Evolutionary conservation across 2,797 vertebrate species (phyloP), one percentile per base, ranked within the genome.

Genomic region (Hipposideros larvatus): DNA sequence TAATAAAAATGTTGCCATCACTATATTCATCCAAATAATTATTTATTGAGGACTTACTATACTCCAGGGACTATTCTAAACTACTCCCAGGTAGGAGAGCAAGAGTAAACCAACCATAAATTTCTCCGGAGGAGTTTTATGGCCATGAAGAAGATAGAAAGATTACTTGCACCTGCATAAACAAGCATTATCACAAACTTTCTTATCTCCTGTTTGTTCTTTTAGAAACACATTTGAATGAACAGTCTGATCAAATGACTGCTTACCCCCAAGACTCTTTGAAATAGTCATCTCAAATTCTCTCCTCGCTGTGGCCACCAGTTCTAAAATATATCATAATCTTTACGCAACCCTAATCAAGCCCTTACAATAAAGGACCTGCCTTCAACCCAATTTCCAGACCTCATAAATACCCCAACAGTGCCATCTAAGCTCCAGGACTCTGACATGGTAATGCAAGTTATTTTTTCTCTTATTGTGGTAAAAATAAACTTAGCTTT

Each of bases 401-500:
- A 31, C 48, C 46, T 66, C 48, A 46, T 18, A 37, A 61, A 65
- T 43, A 57, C 6, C 18, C 37, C 59, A 65, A 31, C 16, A 24
- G 37, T 22, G 57, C 28, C 8, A 46, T 3, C 22, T 1, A 3
- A 63, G 55, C 21, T 71, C 34, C 21, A 55, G 24, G n/a, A 65
- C 66, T 80, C 21, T 16, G 48, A 26, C 16, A 16, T 22, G 0
- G 22, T 61, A 73, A 28, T n/a, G 3, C 7, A n/a, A 19, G 21
- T 13, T 46, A 75, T 66, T 37, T 66, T 65, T 34, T 59, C 41
- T 59, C n/a, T 77, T 41, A 11, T 10, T 22, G 11, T 5, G 16
- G 11, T 68, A 41, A 61, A 43, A 94, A 77, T n/a, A 55, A 46
- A 88, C 51, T 61, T 53, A 53, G n/a, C 51, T 85, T 94, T 90